Base-by-base conservation (phyloP, 2,888 invertebrate genomes). In the Sylvicola fuscatus region DNA sequence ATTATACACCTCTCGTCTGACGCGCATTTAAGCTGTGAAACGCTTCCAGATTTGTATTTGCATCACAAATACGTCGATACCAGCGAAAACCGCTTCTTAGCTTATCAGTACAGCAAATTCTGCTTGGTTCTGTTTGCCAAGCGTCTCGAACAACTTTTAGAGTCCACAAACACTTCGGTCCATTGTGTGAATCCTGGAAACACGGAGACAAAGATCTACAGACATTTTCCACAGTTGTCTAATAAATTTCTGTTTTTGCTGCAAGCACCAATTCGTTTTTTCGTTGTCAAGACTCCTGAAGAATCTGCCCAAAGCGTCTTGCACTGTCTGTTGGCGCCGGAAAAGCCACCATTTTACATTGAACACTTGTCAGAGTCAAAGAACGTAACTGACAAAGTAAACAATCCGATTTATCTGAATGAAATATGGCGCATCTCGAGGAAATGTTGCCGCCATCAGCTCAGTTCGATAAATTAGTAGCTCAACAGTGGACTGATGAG, bases 1-100 rank as follows among this genome's bases (percentile, higher is more conserved):
- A 60, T 68, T 38, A 47, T 67, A 32, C 64, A 64, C 44, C 54
- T 66, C 27, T 47, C 54, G 11, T 62, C 61, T 8, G 54, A 58
- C 42, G 56, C 56, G 10, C 62, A 64, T 44, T 43, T 35, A 14
- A 13, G 15, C 10, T 15, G 32, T 3, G 26, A 33, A 8, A 27
- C 31, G 4, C 36, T 36, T 31, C 41, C 41, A 10, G 33, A 39
- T 28, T 36, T 37, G n/a, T 38, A 41, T 35, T 40, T 38, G 29
- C 43, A 43, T 38, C 16, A 32, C 16, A 13, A 12, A 14, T 40
- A 32, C 30, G 36, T 34, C 27, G 41, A 43, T 33, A 34, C 34
- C 10, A 7, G 29, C 12, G 32, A 35, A 29, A 32, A 37, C 16
- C 31, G 39, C 3, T 39, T 37, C 15, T 27, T 30, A 27, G 36